Evolutionary conservation across 2,797 vertebrate genomes (phyloP), one percentile per base, ranked within the genome.

Genomic region (Sebastes baramenuke): DNA sequence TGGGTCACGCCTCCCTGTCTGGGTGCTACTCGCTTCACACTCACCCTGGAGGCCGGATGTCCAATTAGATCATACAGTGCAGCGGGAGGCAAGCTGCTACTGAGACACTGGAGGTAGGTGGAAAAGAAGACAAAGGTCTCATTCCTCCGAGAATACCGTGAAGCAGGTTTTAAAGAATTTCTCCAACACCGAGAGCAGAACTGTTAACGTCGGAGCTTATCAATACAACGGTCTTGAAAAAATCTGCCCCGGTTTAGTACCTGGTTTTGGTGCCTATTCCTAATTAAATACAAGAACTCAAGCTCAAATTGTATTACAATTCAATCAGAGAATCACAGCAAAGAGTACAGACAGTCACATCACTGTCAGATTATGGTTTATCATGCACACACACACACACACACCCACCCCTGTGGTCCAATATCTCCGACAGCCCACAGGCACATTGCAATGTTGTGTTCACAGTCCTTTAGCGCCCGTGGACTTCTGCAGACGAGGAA

Each of bases 1-100:
- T 72, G 80, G 90, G 81, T 89, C 84, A 88, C 2, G 56, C 77
- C 69, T 25, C 81, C 16, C 70, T 85, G 77, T 82, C 84, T 88
- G 66, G 72, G 72, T 72, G 55, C 22, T 66, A 61, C 61, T 82
- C 34, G 20, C 81, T 71, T 86, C 77, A 32, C 72, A 59, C 52
- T 83, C 75, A 68, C 81, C 84, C 86, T 61, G 22, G 78, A 86
- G 87, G 75, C 80, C 55, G 56, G 38, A 64, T 73, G 80, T 87
- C 87, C 85, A 85, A 81, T 90, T 88, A 86, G 78, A 88, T 88
- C 72, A 80, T 4, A 60, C 36, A 73, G 52, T 16, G 38, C 42
- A 62, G 80, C 79, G 75, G 77, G 54, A 66, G 75, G 67, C 29
- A 70, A 62, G 59, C 66, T 12, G 75, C 72, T 67, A 10, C 78